These are phyloP conservation scores for Drosophila paracracens DNA, from an alignment of 2,888 invertebrate genomes.

Conservation along the genomic window DNA sequence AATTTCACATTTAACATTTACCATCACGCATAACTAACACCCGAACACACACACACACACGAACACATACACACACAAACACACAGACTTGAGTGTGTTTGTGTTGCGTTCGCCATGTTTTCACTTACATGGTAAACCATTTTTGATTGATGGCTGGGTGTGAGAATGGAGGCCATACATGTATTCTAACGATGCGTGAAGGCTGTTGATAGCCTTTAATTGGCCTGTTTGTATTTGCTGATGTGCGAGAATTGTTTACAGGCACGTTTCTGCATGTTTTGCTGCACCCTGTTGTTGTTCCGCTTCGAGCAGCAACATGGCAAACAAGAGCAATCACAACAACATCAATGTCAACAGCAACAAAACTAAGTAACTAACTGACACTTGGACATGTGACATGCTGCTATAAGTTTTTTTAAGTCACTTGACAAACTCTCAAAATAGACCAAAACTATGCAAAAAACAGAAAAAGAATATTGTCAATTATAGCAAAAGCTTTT, in stretches of 20 bases:
- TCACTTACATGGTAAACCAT: conserved; percentile 10
- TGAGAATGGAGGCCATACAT: conserved; percentile 36
- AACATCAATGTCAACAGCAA: conserved; percentile 20
- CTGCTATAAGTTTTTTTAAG: conserved; percentile 33
- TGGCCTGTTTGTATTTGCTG: conserved; percentile 63
- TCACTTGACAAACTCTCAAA: conserved; percentile 21
- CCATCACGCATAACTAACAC: not conserved
- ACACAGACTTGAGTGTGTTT: not conserved
- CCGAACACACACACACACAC: not conserved
- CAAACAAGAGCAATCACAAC: conserved; percentile 10
- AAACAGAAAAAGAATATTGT: conserved; percentile 39
- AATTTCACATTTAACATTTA: conserved; percentile 25
- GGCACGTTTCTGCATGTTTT: conserved; percentile 17
- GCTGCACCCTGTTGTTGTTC: conserved; percentile 13
- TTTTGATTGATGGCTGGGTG: conserved; percentile 47
- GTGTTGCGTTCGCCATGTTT: conserved; percentile 16
- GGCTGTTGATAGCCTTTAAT: conserved; percentile 62
- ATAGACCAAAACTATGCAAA: conserved; percentile 15
- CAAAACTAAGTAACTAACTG: conserved; percentile 35
- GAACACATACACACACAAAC: not conserved
- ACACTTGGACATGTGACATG: conserved; percentile 69
- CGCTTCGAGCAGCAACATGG: conserved; percentile 12
- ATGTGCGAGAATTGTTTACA: conserved; percentile 62
- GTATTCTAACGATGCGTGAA: conserved; percentile 41
- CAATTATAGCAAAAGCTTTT: conserved; percentile 62